Evolutionary conservation across 1,140 invertebrate species (phyloP).

Genomic region (Kradibia gibbosae): DNA sequence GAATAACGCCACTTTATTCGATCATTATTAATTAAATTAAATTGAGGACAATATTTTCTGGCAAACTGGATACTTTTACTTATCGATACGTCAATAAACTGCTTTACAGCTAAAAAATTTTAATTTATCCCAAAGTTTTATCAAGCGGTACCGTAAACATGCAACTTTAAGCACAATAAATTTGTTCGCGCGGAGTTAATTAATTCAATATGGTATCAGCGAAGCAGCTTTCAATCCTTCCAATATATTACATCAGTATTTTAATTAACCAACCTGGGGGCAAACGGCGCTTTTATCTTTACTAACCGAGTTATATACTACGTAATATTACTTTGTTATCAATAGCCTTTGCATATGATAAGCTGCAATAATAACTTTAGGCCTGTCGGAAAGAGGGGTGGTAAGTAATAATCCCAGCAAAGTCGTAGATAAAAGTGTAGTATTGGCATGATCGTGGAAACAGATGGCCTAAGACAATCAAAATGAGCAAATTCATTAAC

Average conservation of each 20-base stretch:
- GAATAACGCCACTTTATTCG: too few relatives aligned
- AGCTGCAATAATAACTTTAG: neutral
- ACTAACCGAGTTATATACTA: neutral
- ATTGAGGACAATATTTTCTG: too few relatives aligned
- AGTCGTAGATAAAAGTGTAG: conserved; percentile 15
- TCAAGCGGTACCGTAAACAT: neutral
- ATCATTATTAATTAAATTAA: too few relatives aligned
- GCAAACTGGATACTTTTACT: too few relatives aligned
- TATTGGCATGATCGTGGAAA: conserved; percentile 6
- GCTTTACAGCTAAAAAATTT: neutral
- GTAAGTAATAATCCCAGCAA: neutral
- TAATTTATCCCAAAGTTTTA: neutral
- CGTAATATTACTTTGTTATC: neutral
- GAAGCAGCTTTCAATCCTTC: neutral
- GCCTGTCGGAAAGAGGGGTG: neutral
- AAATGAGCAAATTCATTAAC: conserved; percentile 42
- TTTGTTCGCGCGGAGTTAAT: neutral
- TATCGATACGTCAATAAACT: too few relatives aligned
- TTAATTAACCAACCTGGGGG: neutral
- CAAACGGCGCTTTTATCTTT: neutral
- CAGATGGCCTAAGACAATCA: conserved; percentile 46
- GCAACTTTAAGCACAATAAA: neutral
- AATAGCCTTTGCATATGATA: neutral
- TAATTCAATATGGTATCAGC: neutral
- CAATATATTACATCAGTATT: neutral